phyloP scores from a whole-genome alignment of 2,113 vertebrate genomes.

The Trinectes maculatus region DNA sequence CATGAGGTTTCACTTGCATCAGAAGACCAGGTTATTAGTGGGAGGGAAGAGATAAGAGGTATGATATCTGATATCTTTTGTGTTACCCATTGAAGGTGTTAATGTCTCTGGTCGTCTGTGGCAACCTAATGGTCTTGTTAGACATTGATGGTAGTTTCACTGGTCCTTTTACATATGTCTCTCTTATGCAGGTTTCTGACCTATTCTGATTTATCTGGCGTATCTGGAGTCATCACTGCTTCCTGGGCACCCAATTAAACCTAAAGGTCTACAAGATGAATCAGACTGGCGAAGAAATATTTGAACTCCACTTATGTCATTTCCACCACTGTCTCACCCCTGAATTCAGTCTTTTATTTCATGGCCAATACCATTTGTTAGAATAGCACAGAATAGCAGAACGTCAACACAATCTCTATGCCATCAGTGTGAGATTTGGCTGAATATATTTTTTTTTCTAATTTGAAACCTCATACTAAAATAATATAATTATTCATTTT shows the following conservation, averaged over 20 bases:
- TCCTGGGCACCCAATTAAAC: slow-evolving; percentile 73
- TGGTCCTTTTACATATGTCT: slow-evolving; percentile 67
- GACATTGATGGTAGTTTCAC: slow-evolving; percentile 29
- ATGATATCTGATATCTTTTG: not conserved
- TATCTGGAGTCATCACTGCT: slow-evolving; percentile 67
- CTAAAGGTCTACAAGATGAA: slow-evolving; percentile 70
- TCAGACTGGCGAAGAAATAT: slow-evolving; percentile 45
- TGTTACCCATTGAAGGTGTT: not conserved
- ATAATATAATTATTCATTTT: too few relatives aligned
- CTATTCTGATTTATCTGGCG: slow-evolving; percentile 66
- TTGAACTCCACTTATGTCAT: slow-evolving; percentile 68
- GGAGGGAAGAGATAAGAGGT: too few relatives aligned
- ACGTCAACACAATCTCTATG: too few relatives aligned
- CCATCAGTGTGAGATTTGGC: too few relatives aligned
- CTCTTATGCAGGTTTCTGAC: slow-evolving; percentile 64
- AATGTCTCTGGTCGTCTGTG: not conserved
- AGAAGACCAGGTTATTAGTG: too few relatives aligned
- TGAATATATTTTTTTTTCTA: too few relatives aligned
- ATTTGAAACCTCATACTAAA: too few relatives aligned
- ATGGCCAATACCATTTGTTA: slow-evolving; percentile 32
- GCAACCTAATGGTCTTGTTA: slow-evolving; percentile 22
- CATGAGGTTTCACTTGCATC: not conserved
- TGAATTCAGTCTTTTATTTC: slow-evolving; percentile 60
- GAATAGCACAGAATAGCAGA: too few relatives aligned
- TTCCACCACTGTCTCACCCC: slow-evolving; percentile 67